Evolutionary conservation across 2,113 vertebrate species (phyloP), one percentile per base, ranked within the genome.

Genomic region (Podocnemis expansa): DNA sequence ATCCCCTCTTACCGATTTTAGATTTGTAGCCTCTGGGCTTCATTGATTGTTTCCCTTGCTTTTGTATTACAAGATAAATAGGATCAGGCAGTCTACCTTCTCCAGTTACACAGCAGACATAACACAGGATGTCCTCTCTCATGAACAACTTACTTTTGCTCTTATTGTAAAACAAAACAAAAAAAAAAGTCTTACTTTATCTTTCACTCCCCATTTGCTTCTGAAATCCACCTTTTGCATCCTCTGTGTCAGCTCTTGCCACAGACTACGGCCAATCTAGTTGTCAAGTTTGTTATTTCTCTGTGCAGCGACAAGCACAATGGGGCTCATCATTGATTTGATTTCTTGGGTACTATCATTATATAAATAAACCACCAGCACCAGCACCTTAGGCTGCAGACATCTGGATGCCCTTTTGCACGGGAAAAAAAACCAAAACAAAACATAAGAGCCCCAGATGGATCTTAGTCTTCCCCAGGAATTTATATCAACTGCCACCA

Each of bases 21-120:
- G 25, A 89, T 91, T 92, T 95, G 29, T 88, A 91, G 84, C 29
- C 83, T 88, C 93, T 86, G 94, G 89, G 92, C 55, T 14, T 54
- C 75, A 31, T n/a, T 4, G 63, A 31, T 67, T 14, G 8, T 21
- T n/a, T 67, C 63, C 63, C 34, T 24, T 22, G 41, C 41, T 49
- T 85, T 91, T 91, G 54, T 91, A 82, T 43, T 91, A 58, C 25
- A 58, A 94, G 81, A 82, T 21, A 95, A 93, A 82, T 91, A 90
- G 79, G 49, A 87, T 12, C 43, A 78, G 43, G 13, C 0, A 0
- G 92, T 91, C 89, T 94, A 89, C 93, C 93, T 89, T 67, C 58
- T 81, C 84, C 58, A 91, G 78, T 21, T 80, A 89, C 78, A 86
- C 75, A 93, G 87, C 83, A 91, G 81, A 9, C 0, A 13, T 2